These are phyloP conservation scores for Kuschelorhynchus macadamiae DNA, from an alignment of 2,888 invertebrate genomes.

Conservation along the genomic window DNA sequence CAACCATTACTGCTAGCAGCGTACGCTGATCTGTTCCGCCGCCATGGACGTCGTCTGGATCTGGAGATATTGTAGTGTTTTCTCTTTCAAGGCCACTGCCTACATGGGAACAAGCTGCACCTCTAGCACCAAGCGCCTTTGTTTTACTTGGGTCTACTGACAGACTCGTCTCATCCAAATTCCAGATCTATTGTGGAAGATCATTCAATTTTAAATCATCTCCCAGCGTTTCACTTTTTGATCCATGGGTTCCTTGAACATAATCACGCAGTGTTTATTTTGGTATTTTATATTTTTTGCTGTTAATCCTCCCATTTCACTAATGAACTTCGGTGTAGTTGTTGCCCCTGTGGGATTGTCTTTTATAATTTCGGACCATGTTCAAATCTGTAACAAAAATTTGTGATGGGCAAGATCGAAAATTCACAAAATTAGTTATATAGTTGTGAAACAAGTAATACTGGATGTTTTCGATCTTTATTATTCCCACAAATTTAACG, in stretches of 20 bases:
- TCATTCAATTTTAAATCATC: not conserved
- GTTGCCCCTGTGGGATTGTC: conserved; percentile 18
- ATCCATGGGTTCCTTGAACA: conserved; percentile 12
- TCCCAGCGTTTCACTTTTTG: conserved; percentile 21
- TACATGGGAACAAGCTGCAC: conserved; percentile 38
- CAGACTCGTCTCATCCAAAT: no score
- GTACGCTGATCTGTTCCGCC: conserved; percentile 53
- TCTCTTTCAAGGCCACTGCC: conserved; percentile 56
- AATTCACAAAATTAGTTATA: no score
- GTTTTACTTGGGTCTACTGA: conserved; percentile 24
- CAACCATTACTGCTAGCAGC: conserved; percentile 59
- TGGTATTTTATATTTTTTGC: conserved; percentile 19
- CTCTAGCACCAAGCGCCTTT: conserved; percentile 55
- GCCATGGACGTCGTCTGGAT: conserved; percentile 45
- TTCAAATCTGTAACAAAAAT: conserved; percentile 3
- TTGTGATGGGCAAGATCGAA: not conserved
- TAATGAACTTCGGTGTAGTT: conserved; percentile 8
- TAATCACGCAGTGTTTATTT: conserved; percentile 17
- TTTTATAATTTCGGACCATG: conserved; percentile 11
- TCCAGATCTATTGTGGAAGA: not conserved
- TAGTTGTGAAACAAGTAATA: no score
- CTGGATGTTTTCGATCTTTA: no score
- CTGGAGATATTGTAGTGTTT: conserved; percentile 59
- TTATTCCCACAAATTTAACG: no score
- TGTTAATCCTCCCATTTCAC: conserved; percentile 10